Evolutionary conservation across 2,113 vertebrate species (phyloP).

Genomic region (Vanacampus margaritifer): DNA sequence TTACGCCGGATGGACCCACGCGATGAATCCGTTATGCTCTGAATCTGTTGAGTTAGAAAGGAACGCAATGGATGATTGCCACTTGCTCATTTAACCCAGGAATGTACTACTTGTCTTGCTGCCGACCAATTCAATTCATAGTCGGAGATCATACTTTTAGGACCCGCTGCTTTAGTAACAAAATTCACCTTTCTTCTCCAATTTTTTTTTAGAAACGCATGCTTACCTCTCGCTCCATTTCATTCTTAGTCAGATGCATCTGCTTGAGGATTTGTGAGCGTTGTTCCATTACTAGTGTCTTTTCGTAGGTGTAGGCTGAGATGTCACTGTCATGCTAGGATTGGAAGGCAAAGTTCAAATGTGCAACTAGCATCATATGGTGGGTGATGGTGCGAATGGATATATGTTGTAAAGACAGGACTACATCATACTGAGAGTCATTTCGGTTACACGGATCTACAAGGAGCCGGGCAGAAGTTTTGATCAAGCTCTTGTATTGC

Average conservation of each 20-base stretch:
- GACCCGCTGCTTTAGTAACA: constrained; percentile 10
- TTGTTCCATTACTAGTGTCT: constrained; percentile 95
- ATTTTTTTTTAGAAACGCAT: neutral
- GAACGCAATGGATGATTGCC: neutral
- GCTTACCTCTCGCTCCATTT: constrained; percentile 91
- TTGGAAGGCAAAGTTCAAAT: neutral
- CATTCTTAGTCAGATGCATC: constrained; percentile 98
- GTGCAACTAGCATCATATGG: neutral
- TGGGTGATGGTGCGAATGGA: no score
- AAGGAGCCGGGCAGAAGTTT: no score
- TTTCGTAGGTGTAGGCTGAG: constrained; percentile 97
- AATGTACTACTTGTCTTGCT: neutral
- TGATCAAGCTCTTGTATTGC: no score
- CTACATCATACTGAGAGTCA: no score
- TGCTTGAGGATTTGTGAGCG: constrained; percentile 96
- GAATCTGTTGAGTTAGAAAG: constrained; percentile 76
- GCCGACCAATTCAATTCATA: constrained; percentile 1
- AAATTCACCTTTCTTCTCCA: neutral
- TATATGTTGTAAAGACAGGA: no score
- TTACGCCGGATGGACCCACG: constrained; percentile 94
- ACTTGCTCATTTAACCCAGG: constrained; percentile 8
- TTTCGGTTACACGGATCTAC: no score
- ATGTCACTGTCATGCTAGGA: constrained; percentile 89
- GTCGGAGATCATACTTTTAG: neutral
- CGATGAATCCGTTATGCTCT: constrained; percentile 94